These are phyloP conservation scores for Temnothorax rugatulus DNA, from an alignment of 2,888 invertebrate species.

Conservation along the genomic window DNA sequence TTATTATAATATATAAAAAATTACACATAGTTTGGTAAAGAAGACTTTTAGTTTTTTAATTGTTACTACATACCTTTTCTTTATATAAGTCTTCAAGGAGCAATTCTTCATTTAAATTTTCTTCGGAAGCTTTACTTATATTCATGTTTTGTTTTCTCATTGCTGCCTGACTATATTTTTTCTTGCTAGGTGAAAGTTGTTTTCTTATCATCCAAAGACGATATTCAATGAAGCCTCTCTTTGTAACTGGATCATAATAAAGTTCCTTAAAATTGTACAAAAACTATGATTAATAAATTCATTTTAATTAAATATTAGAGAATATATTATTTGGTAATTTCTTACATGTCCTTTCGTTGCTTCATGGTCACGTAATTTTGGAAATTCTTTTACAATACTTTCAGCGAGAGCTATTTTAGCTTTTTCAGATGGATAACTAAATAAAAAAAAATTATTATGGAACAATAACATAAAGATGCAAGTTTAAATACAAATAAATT, in stretches of 20 bases:
- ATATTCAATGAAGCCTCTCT: conserved; percentile 6
- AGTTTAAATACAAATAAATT: too few species aligned
- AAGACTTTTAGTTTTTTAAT: not conserved
- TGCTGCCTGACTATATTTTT: not conserved
- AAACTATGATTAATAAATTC: not conserved
- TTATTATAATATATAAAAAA: not conserved
- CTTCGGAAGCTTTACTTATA: too few species aligned
- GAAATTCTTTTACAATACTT: not conserved
- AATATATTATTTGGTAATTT: not conserved
- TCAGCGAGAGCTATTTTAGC: not conserved
- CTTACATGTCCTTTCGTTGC: conserved; percentile 16
- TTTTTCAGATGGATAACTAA: not conserved
- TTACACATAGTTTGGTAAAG: not conserved
- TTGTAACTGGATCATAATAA: not conserved
- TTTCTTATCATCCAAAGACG: conserved; percentile 23
- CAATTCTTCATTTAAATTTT: not conserved
- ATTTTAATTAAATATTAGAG: not conserved
- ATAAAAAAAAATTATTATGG: too few species aligned
- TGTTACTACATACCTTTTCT: not conserved
- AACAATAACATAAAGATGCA: not conserved
- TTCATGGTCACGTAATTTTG: conserved; percentile 5
- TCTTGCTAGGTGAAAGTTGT: not conserved
- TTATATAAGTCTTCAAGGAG: not conserved
- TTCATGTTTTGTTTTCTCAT: not conserved
- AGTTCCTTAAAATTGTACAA: conserved; percentile 7